Base-by-base conservation (phyloP, 2,113 vertebrate species). In the Tenebrosternarchus preto region DNA sequence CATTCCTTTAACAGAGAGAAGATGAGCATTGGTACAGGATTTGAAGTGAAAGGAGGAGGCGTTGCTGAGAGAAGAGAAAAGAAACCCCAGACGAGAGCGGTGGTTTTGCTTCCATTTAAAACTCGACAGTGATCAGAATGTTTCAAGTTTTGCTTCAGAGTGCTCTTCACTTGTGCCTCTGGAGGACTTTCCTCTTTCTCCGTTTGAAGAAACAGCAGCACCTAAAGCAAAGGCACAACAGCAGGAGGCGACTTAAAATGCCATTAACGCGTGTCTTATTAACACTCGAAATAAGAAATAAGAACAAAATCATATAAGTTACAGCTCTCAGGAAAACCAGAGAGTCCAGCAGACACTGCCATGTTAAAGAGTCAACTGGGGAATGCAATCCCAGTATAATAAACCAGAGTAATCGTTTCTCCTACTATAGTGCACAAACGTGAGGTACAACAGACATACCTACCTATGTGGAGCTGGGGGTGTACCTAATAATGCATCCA, bases 181-280 rank as follows among this genome's bases (percentile, higher is more conserved):
- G 96, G 82, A 95, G 92, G 9, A 94, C 94, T 98, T 99, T 98
- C 93, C 97, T 96, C 96, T 98, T 99, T 89, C 95, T 95, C 82
- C 97, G 93, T 87, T 98, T 99, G 90, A 99, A 98, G 92, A 99
- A 98, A 89, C 97, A 99, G 94, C 97, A 99, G 95, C 97, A 99
- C 94, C 97, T 98, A 88, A 4, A 61, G 76, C 73, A 7, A 50
- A 33, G 27, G 6, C 33, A 19, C 29, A 66, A 19, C 22, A 70
- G 66, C 5, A 73, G 0, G n/a, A 64, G 19, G 25, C 15, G 20
- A 60, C 29, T 53, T 60, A 80, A 53, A 9, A 56, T 22, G 61
- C 39, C 16, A 16, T 20, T 7, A 24, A 7, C 25, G 15, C 39
- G 8, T 5, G 1, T 46, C 39, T 11, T 9, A 46, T 46, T 5